phyloP scores from a whole-genome alignment of 2,113 vertebrate species.

The Microcebus lehilahytsara region DNA sequence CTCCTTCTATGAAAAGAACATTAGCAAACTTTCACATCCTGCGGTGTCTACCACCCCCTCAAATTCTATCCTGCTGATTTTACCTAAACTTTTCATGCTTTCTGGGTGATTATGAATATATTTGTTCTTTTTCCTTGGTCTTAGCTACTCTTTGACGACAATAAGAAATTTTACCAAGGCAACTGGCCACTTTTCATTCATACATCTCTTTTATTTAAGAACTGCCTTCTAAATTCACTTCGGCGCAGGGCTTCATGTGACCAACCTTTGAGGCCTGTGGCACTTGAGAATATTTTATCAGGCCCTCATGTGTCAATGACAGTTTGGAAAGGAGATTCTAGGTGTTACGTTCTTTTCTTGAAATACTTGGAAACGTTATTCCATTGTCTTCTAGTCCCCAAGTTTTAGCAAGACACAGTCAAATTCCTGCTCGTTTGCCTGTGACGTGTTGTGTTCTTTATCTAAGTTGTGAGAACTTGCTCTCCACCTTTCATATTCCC shows the following conservation, averaged over 20 bases:
- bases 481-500: not conserved
- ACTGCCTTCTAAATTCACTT: not conserved
- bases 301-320: not conserved
- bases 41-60: not conserved
- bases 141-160: not conserved
- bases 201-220: not conserved
- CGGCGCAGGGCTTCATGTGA: not conserved
- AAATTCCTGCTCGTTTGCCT: not conserved
- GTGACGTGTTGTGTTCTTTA: not conserved
- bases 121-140: not conserved
- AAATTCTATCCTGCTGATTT: not conserved
- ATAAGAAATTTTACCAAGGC: not conserved
- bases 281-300: not conserved
- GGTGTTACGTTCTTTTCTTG: not conserved
- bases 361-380: not conserved
- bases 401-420: not conserved
- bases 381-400: not conserved
- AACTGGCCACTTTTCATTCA: not conserved
- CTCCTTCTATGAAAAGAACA: not conserved
- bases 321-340: not conserved
- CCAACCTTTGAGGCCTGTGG: not conserved
- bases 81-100: not conserved
- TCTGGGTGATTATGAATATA: not conserved
- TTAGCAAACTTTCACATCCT: not conserved
- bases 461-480: not conserved